Conservation (phyloP, 2,888 invertebrate species). For the Euplagia quadripunctaria region DNA sequence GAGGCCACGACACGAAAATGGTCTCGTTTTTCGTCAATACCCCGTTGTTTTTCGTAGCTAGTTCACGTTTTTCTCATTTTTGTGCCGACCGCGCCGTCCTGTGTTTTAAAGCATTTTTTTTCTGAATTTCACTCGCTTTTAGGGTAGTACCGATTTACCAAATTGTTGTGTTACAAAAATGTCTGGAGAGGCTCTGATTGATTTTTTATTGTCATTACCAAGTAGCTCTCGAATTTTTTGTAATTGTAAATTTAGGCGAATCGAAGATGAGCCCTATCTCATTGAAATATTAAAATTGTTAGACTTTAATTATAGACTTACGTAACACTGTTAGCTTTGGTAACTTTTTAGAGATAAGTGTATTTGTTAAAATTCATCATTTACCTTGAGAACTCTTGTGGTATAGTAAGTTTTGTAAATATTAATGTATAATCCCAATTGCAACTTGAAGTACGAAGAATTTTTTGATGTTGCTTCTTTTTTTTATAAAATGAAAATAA, state of each 20-base stretch:
- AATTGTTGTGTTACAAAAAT: constrained; percentile 38
- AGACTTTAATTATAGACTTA: too few relatives aligned
- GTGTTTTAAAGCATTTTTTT: constrained; percentile 50
- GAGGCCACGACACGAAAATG: constrained; percentile 40
- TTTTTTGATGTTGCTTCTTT: too few relatives aligned
- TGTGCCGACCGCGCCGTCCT: constrained; percentile 36
- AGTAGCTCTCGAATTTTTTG: neutral
- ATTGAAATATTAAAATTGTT: too few relatives aligned
- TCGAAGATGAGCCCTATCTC: too few relatives aligned
- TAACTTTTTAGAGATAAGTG: neutral
- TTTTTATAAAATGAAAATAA: neutral
- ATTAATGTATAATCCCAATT: neutral
- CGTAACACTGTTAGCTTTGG: too few relatives aligned
- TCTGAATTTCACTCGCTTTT: constrained; percentile 58
- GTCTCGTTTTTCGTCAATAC: constrained; percentile 62
- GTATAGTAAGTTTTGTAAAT: neutral
- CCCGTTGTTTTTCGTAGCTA: constrained; percentile 48
- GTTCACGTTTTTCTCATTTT: constrained; percentile 45
- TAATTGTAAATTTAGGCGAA: neutral
- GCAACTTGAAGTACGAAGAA: too few relatives aligned
- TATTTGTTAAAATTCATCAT: neutral
- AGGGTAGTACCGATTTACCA: constrained; percentile 59
- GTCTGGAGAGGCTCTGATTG: constrained; percentile 32
- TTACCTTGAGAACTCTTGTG: neutral
- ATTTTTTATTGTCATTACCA: neutral